phyloP scores from a whole-genome alignment of 2,797 vertebrate genomes.

The Microctenopoma lineatum region DNA sequence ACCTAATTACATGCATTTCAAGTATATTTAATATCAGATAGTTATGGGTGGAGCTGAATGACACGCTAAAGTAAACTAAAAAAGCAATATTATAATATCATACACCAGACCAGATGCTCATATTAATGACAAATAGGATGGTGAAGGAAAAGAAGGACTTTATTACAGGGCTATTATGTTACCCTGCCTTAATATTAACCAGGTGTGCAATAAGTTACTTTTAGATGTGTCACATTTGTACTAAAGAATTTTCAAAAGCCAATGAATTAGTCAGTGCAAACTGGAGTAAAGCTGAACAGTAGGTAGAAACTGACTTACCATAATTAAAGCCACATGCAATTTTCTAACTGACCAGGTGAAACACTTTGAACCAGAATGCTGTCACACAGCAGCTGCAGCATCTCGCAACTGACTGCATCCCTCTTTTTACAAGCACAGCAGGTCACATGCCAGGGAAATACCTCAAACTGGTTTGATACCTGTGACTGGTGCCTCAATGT shows the following conservation, averaged over 20 bases:
- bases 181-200: not conserved
- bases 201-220: too few species aligned
- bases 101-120: too few species aligned
- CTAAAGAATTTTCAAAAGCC: too few species aligned
- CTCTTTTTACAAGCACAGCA: not conserved
- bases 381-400: not conserved
- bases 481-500: constrained; percentile 88
- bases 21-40: constrained; percentile 16
- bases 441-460: not conserved
- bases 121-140: too few species aligned
- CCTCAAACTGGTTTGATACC: constrained; percentile 61
- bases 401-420: not conserved
- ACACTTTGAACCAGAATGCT: not conserved
- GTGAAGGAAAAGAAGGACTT: not conserved
- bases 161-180: not conserved
- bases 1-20: constrained; percentile 6
- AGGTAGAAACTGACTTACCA: not conserved
- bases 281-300: not conserved
- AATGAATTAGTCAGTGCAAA: not conserved
- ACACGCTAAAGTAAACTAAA: constrained; percentile 3
- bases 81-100: too few species aligned
- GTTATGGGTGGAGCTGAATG: constrained; percentile 5
- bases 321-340: constrained; percentile 1
- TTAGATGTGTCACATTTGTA: too few species aligned
- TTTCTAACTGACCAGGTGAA: constrained; percentile 1